Percentiles rank a stretch among this genome's conserved stretches.
phyloP scores from a whole-genome alignment of 2,797 vertebrate species.

The Rhadinocentrus ornatus region DNA sequence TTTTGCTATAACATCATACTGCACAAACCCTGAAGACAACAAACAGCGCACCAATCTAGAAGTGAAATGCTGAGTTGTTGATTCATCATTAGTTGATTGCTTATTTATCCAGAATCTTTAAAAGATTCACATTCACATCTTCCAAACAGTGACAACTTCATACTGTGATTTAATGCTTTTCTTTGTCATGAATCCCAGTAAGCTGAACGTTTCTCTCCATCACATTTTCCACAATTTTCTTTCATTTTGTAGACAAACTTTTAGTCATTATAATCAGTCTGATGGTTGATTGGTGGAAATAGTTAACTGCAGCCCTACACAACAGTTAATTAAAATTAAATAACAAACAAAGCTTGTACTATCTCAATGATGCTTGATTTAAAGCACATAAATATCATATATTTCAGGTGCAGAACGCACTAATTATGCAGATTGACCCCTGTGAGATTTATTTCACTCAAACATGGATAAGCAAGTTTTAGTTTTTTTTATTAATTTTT shows the following conservation, averaged over 20 bases:
- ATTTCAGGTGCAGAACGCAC: neutral
- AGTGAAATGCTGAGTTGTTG: no score
- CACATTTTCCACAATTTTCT: neutral
- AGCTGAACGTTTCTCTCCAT: neutral
- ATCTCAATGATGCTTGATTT: constrained; percentile 3
- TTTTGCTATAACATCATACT: neutral
- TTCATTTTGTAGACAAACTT: constrained; percentile 17
- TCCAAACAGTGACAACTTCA: neutral
- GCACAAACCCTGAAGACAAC: neutral
- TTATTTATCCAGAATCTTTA: no score
- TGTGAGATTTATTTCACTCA: constrained; percentile 5
- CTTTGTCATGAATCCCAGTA: neutral
- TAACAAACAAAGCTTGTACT: neutral
- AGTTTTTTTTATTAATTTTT: neutral
- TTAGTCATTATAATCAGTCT: constrained; percentile 1
- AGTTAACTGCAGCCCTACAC: neutral
- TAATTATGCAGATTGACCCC: constrained; percentile 4
- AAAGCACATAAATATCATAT: constrained; percentile 1
- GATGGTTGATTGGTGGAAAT: constrained; percentile 7
- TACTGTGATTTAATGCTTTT: neutral
- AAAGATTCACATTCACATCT: neutral
- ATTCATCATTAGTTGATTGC: no score
- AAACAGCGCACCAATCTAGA: no score
- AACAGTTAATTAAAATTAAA: constrained; percentile 3
- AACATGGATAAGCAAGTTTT: neutral